Conservation (phyloP, 2,113 vertebrate genomes). For the Xenopus tropicalis region DNA sequence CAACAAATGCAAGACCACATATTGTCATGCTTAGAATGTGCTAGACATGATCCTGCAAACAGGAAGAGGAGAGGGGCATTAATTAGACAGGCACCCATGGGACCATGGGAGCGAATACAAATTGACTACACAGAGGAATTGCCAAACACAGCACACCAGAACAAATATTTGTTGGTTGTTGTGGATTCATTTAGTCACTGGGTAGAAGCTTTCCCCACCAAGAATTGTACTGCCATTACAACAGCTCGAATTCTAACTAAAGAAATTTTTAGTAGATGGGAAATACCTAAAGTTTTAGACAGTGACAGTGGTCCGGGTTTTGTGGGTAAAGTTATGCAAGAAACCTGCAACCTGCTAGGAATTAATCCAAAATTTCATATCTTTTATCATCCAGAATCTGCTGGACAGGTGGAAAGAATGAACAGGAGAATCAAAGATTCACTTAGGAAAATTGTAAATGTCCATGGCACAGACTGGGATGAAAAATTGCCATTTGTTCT, state of each 20-base stretch:
- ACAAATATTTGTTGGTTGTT: background rate
- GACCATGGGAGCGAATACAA: constrained; percentile 7
- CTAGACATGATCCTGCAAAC: background rate
- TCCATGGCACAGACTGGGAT: background rate
- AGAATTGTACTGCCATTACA: background rate
- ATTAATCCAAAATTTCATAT: background rate
- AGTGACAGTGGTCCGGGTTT: background rate
- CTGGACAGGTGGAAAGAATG: background rate
- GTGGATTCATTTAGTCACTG: background rate
- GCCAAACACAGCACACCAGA: background rate
- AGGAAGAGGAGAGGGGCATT: background rate
- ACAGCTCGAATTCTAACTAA: background rate
- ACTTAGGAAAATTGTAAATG: background rate
- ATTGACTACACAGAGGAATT: constrained; percentile 5
- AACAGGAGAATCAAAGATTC: background rate
- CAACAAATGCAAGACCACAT: constrained; percentile 3
- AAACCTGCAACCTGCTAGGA: background rate
- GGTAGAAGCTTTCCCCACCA: background rate
- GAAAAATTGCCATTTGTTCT: background rate
- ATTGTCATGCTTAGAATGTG: background rate
- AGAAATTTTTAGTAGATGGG: constrained; percentile 6
- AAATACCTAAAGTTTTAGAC: background rate
- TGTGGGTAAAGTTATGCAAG: background rate
- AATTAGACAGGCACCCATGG: background rate
- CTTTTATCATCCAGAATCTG: background rate